These are phyloP conservation scores for Phallusia fumigata DNA, from an alignment of 23 tunicate species.

Conservation along the genomic window DNA sequence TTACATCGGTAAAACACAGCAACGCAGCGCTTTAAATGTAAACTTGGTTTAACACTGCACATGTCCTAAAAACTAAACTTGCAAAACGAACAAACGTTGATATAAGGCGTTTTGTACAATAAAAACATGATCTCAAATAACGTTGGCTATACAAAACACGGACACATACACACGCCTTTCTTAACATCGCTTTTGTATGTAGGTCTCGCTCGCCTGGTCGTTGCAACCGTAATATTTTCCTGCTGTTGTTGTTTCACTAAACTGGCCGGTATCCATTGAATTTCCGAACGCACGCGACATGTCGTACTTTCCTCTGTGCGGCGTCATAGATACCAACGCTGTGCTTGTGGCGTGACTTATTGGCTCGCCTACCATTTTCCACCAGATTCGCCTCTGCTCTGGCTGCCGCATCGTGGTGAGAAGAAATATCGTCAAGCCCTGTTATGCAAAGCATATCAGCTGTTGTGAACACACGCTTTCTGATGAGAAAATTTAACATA, in stretches of 20 bases:
- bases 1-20: no score
- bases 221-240: neutral
- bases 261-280: neutral
- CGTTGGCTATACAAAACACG: no score
- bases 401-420: neutral
- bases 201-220: neutral
- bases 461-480: no score
- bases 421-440: slow-evolving; percentile 8
- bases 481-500: no score
- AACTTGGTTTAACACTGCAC: no score
- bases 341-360: neutral
- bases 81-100: no score
- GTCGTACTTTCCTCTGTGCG: neutral
- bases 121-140: no score
- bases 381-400: neutral
- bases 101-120: no score
- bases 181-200: neutral
- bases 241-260: neutral
- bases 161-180: no score
- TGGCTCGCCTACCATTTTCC: neutral
- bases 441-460: neutral
- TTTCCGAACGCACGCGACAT: neutral
- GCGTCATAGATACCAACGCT: neutral
- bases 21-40: no score
- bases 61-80: no score